Base-by-base conservation (phyloP, 1,140 invertebrate species). In the Drosophila nasuta region DNA sequence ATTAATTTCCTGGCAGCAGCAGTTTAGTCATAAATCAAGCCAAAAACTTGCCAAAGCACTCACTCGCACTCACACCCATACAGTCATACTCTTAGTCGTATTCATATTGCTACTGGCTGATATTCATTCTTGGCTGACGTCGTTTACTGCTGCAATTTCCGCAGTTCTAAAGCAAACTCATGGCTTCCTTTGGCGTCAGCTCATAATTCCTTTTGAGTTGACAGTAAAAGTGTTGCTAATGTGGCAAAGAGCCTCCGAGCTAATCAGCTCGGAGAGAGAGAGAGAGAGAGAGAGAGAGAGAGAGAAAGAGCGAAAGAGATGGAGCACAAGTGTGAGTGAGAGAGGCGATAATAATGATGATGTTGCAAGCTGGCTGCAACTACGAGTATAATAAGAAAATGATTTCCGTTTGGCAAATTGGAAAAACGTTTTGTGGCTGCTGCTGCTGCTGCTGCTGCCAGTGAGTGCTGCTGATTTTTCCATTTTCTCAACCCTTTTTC, bases 401-500 rank as follows among this genome's bases (percentile, higher is more conserved):
- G 81, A 88, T 88, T 89, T 88, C 83, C 83, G 85, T 88, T 89
- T 89, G 83, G 83, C 83, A 88, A 88, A 88, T 88, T 88, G 83
- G 83, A 88, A 88, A 87, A 89, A 78, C 83, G 83, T 80, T 89
- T 75, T 89, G 82, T 64, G 77, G 77, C 67, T 71, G 75, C 48
- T 35, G 11, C 30, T 71, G 75, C 48, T 35, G 11, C 30, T 30
- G 54, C 13, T 51, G 64, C 20, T 60, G 71, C 63, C 52, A 33
- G 58, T 66, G 75, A 59, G 30, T 62, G 65, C 70, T 77, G 49
- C 25, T 65, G 49, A 58, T 54, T 57, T 72, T 75, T 72, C 49
- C 52, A 48, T 60, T 65, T 58, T 51, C 54, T 35, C 65, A 70
- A 45, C 46, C 56, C 60, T 56, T 73, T 25, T 52, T 30, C 41